These are phyloP conservation scores for Calycopis cecrops DNA, from an alignment of 1,140 invertebrate species.

Conservation along the genomic window DNA sequence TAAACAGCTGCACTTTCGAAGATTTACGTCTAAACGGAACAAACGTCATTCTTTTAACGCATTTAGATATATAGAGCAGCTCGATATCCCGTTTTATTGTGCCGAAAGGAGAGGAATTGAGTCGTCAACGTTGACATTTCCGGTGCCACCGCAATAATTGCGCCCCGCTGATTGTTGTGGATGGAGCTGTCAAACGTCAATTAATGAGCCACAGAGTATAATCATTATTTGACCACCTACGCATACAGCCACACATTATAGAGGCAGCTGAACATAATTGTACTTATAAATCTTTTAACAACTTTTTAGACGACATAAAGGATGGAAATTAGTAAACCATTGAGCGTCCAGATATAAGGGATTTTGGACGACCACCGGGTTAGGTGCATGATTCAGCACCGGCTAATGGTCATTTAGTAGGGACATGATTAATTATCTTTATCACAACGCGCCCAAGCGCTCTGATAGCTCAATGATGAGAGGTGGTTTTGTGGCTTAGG, in stretches of 20 bases:
- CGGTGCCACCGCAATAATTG: conserved; percentile 39
- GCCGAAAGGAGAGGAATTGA: conserved; percentile 52
- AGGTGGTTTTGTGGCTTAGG: conserved; percentile 32
- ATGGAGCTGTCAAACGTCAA: conserved; percentile 54
- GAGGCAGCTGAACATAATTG: conserved; percentile 12
- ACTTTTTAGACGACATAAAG: conserved; percentile 18
- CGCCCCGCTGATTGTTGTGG: conserved; percentile 67
- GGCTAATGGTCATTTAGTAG: conserved; percentile 63
- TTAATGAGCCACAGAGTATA: conserved; percentile 55
- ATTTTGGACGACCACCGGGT: conserved; percentile 44
- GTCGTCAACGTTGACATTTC: conserved; percentile 56
- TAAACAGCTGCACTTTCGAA: too few species aligned
- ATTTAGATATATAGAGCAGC: too few species aligned
- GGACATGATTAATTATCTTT: conserved; percentile 65
- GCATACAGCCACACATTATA: conserved; percentile 16
- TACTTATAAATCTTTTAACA: conserved; percentile 16
- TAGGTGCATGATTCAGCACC: conserved; percentile 53
- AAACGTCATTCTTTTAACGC: too few species aligned
- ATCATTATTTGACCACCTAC: conserved; percentile 39
- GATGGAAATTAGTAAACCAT: conserved; percentile 28
- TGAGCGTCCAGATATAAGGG: conserved; percentile 21
- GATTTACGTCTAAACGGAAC: too few species aligned
- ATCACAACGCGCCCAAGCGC: conserved; percentile 43
- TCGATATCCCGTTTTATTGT: too few species aligned
- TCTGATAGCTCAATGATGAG: conserved; percentile 63